Conservation (phyloP, 2,113 vertebrate genomes). For the Nyctibius bracteatus region DNA sequence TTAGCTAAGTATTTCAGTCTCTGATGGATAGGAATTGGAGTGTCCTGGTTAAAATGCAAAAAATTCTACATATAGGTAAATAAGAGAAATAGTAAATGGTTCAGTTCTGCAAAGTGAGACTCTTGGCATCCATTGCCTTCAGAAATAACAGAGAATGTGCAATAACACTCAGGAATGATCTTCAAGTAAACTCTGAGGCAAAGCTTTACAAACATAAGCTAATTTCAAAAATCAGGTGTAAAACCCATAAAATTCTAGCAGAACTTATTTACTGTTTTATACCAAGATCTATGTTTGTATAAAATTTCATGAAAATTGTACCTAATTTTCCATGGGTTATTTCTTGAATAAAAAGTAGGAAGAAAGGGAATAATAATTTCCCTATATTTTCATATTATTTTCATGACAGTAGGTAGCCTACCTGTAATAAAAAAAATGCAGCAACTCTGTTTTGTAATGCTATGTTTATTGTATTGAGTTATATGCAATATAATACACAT, state of each 20-base stretch:
- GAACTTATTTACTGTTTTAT: neutral
- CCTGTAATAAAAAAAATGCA: constrained; percentile 13
- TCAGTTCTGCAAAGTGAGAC: neutral
- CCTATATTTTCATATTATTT: constrained; percentile 10
- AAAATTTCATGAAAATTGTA: constrained; percentile 1
- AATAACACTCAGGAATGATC: neutral
- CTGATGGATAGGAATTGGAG: neutral
- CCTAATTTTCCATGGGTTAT: neutral
- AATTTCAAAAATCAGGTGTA: constrained; percentile 7
- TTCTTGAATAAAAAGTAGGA: constrained; percentile 22
- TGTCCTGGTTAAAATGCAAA: neutral
- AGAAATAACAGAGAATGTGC: neutral
- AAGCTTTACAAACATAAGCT: neutral
- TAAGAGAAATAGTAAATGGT: neutral
- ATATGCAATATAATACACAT: constrained; percentile 36
- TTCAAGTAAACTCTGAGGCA: neutral
- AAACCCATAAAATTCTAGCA: neutral
- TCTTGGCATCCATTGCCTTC: neutral
- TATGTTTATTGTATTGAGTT: constrained; percentile 39
- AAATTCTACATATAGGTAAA: neutral
- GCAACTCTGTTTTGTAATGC: neutral
- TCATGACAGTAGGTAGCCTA: neutral
- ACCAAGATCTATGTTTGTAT: neutral
- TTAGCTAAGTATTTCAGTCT: neutral
- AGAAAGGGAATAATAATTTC: constrained; percentile 22